phyloP scores from a whole-genome alignment of 2,797 vertebrate species.

The Champsocephalus esox region DNA sequence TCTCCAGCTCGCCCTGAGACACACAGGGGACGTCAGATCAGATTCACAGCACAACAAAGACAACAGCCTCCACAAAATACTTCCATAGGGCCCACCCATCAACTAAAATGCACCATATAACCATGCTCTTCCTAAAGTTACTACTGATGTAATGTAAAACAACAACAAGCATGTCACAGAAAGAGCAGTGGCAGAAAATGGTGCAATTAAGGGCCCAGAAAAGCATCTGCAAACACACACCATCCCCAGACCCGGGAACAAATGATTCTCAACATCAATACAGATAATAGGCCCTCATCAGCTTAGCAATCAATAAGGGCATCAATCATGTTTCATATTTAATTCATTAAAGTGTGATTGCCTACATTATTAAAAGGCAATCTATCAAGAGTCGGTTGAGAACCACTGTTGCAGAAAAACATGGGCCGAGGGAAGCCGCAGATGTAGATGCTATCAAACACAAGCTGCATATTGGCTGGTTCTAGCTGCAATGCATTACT shows the following conservation, averaged over 20 bases:
- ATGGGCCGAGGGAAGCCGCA: slow-evolving; percentile 36
- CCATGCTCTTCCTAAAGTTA: slow-evolving; percentile 20
- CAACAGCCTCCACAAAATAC: slow-evolving; percentile 6
- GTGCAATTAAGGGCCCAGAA: slow-evolving; percentile 58
- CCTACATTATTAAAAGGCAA: slow-evolving; percentile 37
- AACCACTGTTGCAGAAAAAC: slow-evolving; percentile 53
- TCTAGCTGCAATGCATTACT: slow-evolving; percentile 57
- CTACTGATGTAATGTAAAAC: slow-evolving; percentile 46
- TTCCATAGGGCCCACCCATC: slow-evolving; percentile 2
- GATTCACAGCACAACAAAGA: slow-evolving; percentile 16
- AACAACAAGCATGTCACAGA: slow-evolving; percentile 46
- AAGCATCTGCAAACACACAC: slow-evolving; percentile 34
- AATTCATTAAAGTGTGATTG: slow-evolving; percentile 13
- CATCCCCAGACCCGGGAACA: slow-evolving; percentile 32
- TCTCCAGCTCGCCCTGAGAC: slow-evolving; percentile 91
- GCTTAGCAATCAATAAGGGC: slow-evolving; percentile 16
- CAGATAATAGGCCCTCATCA: slow-evolving; percentile 24
- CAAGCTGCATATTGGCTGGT: slow-evolving; percentile 47
- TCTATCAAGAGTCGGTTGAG: slow-evolving; percentile 52
- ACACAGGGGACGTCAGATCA: slow-evolving; percentile 55
- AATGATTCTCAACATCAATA: slow-evolving; percentile 66
- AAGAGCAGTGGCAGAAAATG: slow-evolving; percentile 45
- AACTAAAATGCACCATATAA: slow-evolving; percentile 54
- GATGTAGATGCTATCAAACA: slow-evolving; percentile 18
- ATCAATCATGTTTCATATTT: slow-evolving; percentile 21